Base-by-base conservation (phyloP, 2,113 vertebrate genomes). In the Tychaedon coryphoeus region DNA sequence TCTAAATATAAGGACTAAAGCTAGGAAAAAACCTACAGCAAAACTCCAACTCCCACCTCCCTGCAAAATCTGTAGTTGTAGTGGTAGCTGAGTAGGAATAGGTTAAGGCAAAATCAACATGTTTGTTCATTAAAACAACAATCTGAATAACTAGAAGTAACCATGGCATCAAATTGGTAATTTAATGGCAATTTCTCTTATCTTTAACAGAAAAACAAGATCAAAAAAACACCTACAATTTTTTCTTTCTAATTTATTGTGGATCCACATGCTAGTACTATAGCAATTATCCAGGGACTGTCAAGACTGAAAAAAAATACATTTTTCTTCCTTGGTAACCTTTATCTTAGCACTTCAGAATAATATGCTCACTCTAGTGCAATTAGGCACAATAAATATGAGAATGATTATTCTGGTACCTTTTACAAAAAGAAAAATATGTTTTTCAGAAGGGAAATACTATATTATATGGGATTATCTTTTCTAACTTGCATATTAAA, bases 91-190 rank as follows among this genome's bases (percentile, higher is more conserved):
- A 86, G 65, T 84, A 94, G 82, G 86, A 96, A 93, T 26, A 92
- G 50, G 69, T 93, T 92, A 95, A 81, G 75, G 14, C 5, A 91
- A 96, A 95, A 93, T 84, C 90, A 93, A 53, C 77, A 83, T 80
- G 48, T 89, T 87, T 92, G 12, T 48, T 94, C 72, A 88, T 84
- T 95, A 77, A 95, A 95, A 89, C 67, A 95, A 89, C 67, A 78
- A 76, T 50, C 60, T 53, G 50, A 85, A 77, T 89, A 95, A 65
- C 40, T 88, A 78, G 79, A 95, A 83, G 77, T 94, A 94, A 73
- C 69, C 81, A 91, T 93, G 53, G 75, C 79, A 91, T 83, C 60
- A 89, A 87, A 66, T 33, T 81, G 77, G 73, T 85, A 86, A 77
- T 79, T 92, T 76, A 81, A 78, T 87, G 72, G 72, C 91, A 81